phyloP scores from a whole-genome alignment of 1,140 invertebrate species.

The Drosophila auraria region DNA sequence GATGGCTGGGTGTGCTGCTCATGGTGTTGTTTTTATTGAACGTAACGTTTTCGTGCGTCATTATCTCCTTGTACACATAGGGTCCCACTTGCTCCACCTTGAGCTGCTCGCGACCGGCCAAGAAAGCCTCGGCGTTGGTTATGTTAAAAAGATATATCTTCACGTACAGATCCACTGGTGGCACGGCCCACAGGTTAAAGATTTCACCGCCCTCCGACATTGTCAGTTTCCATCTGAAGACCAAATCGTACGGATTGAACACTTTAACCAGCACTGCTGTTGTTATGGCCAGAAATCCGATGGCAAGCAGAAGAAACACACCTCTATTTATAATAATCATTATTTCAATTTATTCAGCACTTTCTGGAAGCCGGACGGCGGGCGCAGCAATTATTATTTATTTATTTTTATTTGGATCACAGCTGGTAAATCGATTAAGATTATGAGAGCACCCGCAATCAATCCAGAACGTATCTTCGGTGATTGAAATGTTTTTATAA shows the following conservation, averaged over 20 bases:
- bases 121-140: slow-evolving; percentile 93
- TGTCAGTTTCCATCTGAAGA: slow-evolving; percentile 90
- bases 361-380: background rate
- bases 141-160: slow-evolving; percentile 95
- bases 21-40: slow-evolving; percentile 92
- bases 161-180: slow-evolving; percentile 93
- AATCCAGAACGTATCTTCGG: background rate
- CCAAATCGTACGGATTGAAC: slow-evolving; percentile 89
- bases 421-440: background rate
- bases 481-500: background rate
- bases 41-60: slow-evolving; percentile 89
- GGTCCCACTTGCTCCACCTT: slow-evolving; percentile 93
- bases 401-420: too few relatives aligned
- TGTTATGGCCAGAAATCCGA: slow-evolving; percentile 88
- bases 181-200: slow-evolving; percentile 93
- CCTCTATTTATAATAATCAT: slow-evolving; percentile 84
- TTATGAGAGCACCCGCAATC: background rate
- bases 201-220: slow-evolving; percentile 91
- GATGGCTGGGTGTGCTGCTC: slow-evolving; percentile 89
- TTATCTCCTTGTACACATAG: slow-evolving; percentile 93
- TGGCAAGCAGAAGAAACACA: slow-evolving; percentile 88
- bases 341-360: background rate
- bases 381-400: background rate
- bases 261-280: slow-evolving; percentile 88
- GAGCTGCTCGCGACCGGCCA: slow-evolving; percentile 90